Percentiles rank a stretch among this genome's conserved stretches.
These are phyloP conservation scores for Falcunculus frontatus DNA, from an alignment of 2,113 vertebrate species.

Conservation along the genomic window DNA sequence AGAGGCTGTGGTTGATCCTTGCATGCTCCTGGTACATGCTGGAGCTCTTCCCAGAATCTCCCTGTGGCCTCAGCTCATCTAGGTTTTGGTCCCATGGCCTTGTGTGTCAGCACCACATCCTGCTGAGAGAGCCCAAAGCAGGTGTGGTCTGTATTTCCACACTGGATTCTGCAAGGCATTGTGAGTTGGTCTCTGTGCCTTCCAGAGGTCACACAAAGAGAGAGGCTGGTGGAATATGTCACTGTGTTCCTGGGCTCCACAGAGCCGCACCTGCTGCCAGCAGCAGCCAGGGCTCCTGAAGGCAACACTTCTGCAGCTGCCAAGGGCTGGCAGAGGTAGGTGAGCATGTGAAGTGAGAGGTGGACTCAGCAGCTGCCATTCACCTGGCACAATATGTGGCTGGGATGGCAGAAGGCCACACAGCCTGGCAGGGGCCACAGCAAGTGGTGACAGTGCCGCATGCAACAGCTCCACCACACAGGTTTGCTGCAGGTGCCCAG, in stretches of 20 bases:
- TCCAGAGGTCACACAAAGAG: not conserved
- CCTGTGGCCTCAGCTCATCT: not conserved
- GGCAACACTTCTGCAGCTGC: not conserved
- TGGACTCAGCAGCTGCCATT: not conserved
- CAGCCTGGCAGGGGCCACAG: not conserved
- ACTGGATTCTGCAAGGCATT: not conserved
- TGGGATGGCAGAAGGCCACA: not conserved
- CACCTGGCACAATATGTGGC: not conserved
- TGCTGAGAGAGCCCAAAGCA: not conserved
- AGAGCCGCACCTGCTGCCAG: not conserved
- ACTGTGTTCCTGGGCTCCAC: not conserved
- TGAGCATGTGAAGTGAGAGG: not conserved
- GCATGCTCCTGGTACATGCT: fast-evolving
- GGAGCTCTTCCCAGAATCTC: not conserved
- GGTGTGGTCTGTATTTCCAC: not conserved
- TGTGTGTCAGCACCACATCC: not conserved
- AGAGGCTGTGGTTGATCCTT: not conserved
- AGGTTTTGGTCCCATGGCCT: not conserved
- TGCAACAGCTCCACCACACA: fast-evolving
- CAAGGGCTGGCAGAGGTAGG: not conserved
- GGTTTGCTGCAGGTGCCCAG: not conserved
- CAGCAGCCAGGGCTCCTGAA: not conserved
- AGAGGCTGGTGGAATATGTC: not conserved
- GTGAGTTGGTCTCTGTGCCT: too few relatives aligned
- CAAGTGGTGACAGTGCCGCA: fast-evolving